phyloP scores from a whole-genome alignment of 2,888 invertebrate genomes.

The Caenorhabditis sinica region DNA sequence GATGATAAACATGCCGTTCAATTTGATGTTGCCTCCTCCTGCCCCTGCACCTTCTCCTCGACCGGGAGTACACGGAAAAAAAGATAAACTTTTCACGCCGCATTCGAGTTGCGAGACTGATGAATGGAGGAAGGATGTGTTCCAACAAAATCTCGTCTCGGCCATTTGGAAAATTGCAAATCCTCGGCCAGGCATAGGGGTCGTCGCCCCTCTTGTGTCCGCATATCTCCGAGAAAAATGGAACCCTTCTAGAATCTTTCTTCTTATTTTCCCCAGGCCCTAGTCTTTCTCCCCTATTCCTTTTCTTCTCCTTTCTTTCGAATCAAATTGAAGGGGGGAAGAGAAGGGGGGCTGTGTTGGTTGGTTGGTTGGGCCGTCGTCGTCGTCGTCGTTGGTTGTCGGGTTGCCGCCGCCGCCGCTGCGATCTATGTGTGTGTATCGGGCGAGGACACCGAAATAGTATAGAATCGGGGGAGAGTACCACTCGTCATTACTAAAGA shows the following conservation, averaged over 20 bases:
- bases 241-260: conserved; percentile 9
- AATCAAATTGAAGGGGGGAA: conserved; percentile 62
- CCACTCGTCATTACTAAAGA: conserved; percentile 37
- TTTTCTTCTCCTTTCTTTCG: conserved; percentile 41
- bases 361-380: conserved; percentile 49
- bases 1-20: neutral
- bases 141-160: neutral
- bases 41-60: neutral
- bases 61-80: neutral
- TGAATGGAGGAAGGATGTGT: neutral
- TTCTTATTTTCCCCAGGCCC: neutral
- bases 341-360: conserved; percentile 22
- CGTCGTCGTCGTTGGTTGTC: neutral
- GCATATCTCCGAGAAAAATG: neutral
- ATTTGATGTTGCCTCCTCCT: neutral
- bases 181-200: neutral
- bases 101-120: neutral
- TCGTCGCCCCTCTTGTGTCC: no score
- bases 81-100: neutral
- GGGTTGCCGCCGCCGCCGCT: conserved; percentile 45
- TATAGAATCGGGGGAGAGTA: conserved; percentile 27
- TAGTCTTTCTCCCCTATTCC: conserved; percentile 12
- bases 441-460: conserved; percentile 19
- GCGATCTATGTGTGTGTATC: conserved; percentile 30
- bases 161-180: neutral